Evolutionary conservation across 2,888 invertebrate species (phyloP), one percentile per base, ranked within the genome.

Genomic region (Athetis lepigone): DNA sequence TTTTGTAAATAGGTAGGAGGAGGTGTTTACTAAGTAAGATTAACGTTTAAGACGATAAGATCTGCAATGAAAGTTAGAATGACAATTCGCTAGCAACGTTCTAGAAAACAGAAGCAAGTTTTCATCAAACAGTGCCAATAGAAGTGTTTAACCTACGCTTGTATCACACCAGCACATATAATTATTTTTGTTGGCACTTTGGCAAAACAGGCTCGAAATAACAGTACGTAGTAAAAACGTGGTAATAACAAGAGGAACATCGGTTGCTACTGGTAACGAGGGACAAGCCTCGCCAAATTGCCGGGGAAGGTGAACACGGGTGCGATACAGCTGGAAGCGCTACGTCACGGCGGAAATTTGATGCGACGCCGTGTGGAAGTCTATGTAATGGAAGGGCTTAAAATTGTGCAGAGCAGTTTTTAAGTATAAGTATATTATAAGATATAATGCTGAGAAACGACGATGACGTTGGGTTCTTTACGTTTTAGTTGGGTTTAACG

Each of bases 201-300:
- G 40, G 8, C 27, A 55, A 54, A 75, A 71, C 45, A 55, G 52
- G 39, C 43, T 40, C 27, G 27, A 49, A 77, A 82, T 74, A 76
- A 72, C 70, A 59, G 65, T 67, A 42, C 51, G 64, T 64, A 64
- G 64, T 66, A 70, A 81, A 71, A 72, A 75, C 68, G 52, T 51
- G 65, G 70, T 68, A 73, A 73, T 77, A 79, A 71, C 69, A 65
- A 73, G 59, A 70, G 62, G 65, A 80, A 80, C 75, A 79, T 79
- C 72, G 75, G 73, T 63, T 55, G 71, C 77, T 71, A 66, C 75
- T 65, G 72, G 55, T 75, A 78, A 70, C 75, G 64, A 68, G 68
- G 56, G 63, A 47, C 63, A 25, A 49, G 68, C 45, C 46, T 21
- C 69, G 68, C 77, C 78, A 86, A 88, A 85, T 88, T 85, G 84